phyloP scores from a whole-genome alignment of 1,140 invertebrate species.

The Zaprionus ornatus region DNA sequence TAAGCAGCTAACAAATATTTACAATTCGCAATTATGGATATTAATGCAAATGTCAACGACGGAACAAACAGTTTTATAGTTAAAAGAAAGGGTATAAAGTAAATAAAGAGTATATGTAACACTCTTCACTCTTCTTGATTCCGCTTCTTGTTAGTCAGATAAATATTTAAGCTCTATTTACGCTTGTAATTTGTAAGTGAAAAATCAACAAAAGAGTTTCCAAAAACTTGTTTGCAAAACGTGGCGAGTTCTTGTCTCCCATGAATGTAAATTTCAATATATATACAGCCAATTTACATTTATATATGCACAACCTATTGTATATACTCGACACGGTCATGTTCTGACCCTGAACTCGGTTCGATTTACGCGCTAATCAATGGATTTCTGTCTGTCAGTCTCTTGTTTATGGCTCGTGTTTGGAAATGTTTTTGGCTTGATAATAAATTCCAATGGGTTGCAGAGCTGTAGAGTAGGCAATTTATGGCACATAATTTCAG shows the following conservation, averaged over 20 bases:
- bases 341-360: slow-evolving; percentile 62
- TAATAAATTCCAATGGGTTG: slow-evolving; percentile 34
- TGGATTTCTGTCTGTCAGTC: slow-evolving; percentile 9
- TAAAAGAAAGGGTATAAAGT: background rate
- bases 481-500: slow-evolving; percentile 3
- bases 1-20: slow-evolving; percentile 22
- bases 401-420: background rate
- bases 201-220: slow-evolving; percentile 60
- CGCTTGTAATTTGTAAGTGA: slow-evolving; percentile 53
- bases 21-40: slow-evolving; percentile 13
- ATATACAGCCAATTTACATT: slow-evolving; percentile 1
- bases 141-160: background rate
- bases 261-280: slow-evolving; percentile 47
- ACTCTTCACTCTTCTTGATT: background rate
- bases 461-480: slow-evolving; percentile 2
- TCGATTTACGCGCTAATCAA: slow-evolving; percentile 70
- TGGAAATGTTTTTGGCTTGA: slow-evolving; percentile 15
- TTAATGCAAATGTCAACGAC: slow-evolving; percentile 13
- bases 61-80: background rate
- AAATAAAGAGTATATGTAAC: background rate
- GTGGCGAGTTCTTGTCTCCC: slow-evolving; percentile 3
- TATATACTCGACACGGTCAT: slow-evolving; percentile 5
- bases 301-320: slow-evolving; percentile 1
- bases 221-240: slow-evolving; percentile 35
- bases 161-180: slow-evolving; percentile 36